These are phyloP conservation scores for Rynchops niger DNA, from an alignment of 2,113 vertebrate genomes.

Conservation along the genomic window DNA sequence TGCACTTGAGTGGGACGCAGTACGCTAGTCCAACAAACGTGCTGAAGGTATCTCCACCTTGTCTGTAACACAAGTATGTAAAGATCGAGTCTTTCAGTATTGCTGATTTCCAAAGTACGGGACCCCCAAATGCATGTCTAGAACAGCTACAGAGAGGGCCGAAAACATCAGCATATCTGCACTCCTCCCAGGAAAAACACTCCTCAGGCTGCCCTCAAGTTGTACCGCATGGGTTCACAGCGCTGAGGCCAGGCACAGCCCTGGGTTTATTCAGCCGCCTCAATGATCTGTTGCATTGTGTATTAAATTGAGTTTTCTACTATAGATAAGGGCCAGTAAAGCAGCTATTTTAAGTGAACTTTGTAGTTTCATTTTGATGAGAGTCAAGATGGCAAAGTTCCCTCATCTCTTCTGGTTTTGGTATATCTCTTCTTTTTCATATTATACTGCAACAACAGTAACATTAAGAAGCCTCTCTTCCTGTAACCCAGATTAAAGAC, in stretches of 20 bases:
- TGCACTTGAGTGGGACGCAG: neutral
- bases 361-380: neutral
- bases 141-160: neutral
- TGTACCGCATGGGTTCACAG: neutral
- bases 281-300: neutral
- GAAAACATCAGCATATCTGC: accelerated
- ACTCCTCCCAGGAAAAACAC: neutral
- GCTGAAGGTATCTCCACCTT: neutral
- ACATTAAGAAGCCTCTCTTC: neutral
- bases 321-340: neutral
- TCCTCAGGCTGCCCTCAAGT: neutral
- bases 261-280: neutral
- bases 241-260: neutral
- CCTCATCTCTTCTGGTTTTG: neutral
- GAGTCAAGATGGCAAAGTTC: neutral
- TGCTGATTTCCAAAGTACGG: accelerated
- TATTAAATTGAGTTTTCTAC: neutral
- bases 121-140: no score
- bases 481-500: neutral
- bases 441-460: neutral
- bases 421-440: neutral
- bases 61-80: neutral
- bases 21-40: neutral
- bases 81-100: neutral
- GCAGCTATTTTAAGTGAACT: neutral